A percentile compares a stretch with the other conserved stretches of the same genome.
These are phyloP conservation scores for Tanaodytes sp. DNA, from an alignment of 2,888 invertebrate genomes.

Conservation along the genomic window DNA sequence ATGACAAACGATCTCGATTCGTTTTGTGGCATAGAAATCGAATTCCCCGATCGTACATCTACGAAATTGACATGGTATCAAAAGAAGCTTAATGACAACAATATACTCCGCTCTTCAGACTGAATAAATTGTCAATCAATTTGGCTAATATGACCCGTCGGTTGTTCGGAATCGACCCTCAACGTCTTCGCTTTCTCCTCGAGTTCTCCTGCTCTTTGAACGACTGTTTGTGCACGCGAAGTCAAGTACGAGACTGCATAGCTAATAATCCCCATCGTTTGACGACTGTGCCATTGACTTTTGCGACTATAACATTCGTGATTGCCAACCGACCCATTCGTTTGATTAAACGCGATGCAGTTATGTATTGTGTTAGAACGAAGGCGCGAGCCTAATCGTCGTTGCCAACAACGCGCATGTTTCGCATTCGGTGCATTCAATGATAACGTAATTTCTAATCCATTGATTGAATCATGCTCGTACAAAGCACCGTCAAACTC, in stretches of 20 bases:
- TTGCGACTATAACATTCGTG: conserved; percentile 41
- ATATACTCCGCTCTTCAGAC: conserved; percentile 13
- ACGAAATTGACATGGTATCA: conserved; percentile 18
- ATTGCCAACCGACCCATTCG: conserved; percentile 29
- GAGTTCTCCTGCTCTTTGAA: conserved; percentile 50
- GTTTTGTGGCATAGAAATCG: conserved; percentile 15
- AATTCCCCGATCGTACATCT: conserved; percentile 1
- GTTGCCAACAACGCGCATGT: conserved; percentile 14
- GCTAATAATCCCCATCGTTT: conserved; percentile 41
- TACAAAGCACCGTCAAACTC: too few relatives aligned
- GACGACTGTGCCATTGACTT: conserved; percentile 50
- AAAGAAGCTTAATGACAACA: conserved; percentile 23
- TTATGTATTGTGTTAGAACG: conserved; percentile 26
- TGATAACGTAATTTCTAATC: too few relatives aligned
- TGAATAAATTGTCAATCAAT: conserved; percentile 52
- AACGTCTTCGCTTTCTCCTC: conserved; percentile 46
- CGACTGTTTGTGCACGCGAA: conserved; percentile 48
- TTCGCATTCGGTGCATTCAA: too few relatives aligned
- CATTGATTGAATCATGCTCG: too few relatives aligned
- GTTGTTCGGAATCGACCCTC: conserved; percentile 45
- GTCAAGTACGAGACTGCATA: conserved; percentile 40
- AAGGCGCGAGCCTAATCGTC: conserved; percentile 7
- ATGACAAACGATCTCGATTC: too few relatives aligned
- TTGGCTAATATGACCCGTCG: conserved; percentile 39
- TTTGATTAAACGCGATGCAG: conserved; percentile 38